Percentiles rank a stretch among this genome's conserved stretches.
These are phyloP conservation scores for Teleopsis dalmanni DNA, from an alignment of 1,140 invertebrate genomes.

Conservation along the genomic window DNA sequence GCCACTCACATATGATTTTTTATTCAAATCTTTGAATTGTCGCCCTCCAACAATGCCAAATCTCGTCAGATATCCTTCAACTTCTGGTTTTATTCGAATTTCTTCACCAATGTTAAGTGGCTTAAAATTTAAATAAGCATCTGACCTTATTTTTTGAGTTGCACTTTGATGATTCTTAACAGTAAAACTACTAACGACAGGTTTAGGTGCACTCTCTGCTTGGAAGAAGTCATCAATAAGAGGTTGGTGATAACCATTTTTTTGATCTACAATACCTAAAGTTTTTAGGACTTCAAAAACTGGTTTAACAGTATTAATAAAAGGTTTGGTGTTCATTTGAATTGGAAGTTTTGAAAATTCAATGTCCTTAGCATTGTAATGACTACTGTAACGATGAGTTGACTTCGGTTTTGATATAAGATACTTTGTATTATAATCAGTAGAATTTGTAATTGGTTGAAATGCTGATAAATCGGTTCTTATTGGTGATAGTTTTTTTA, in stretches of 20 bases:
- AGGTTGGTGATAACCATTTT: slow-evolving; percentile 23
- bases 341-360: slow-evolving; percentile 29
- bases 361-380: slow-evolving; percentile 37
- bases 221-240: slow-evolving; percentile 35
- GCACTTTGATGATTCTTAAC: slow-evolving; percentile 22
- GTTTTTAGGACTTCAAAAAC: slow-evolving; percentile 37
- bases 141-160: slow-evolving; percentile 27
- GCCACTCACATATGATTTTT: slow-evolving; percentile 8
- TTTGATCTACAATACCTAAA: slow-evolving; percentile 30
- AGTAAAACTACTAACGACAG: slow-evolving; percentile 26
- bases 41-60: slow-evolving; percentile 32
- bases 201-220: slow-evolving; percentile 35
- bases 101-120: slow-evolving; percentile 39
- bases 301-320: slow-evolving; percentile 25
- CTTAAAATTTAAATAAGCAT: slow-evolving; percentile 39
- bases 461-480: slow-evolving; percentile 21
- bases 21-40: slow-evolving; percentile 27
- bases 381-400: slow-evolving; percentile 33
- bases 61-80: slow-evolving; percentile 36
- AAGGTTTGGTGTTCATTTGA: background rate
- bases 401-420: background rate
- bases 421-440: slow-evolving; percentile 9
- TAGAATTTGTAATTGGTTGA: slow-evolving; percentile 20
- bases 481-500: slow-evolving; percentile 21
- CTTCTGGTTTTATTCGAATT: slow-evolving; percentile 36